Conservation (phyloP, 1,140 invertebrate genomes). For the Heterodera schachtii region DNA sequence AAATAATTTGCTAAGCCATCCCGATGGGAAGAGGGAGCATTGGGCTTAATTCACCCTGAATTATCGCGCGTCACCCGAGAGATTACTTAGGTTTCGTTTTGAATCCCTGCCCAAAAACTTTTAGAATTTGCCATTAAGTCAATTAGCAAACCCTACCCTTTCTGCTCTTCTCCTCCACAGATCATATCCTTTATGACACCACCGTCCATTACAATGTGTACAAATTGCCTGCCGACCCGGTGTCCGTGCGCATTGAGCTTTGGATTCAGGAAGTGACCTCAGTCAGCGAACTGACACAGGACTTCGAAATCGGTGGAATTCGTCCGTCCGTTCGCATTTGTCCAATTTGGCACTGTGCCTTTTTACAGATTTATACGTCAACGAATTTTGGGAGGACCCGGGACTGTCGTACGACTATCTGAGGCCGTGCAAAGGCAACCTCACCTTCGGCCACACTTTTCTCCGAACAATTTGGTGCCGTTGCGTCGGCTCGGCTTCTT, state of each 20-base stretch:
- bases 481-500: conserved; percentile 30
- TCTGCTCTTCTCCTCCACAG: not conserved
- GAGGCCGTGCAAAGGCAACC: conserved; percentile 62
- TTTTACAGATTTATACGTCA: conserved; percentile 64
- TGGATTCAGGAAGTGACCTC: conserved; percentile 55
- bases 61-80: no score
- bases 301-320: conserved; percentile 63
- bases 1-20: no score
- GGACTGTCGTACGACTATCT: conserved; percentile 60
- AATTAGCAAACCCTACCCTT: no score
- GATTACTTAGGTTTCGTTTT: no score
- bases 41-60: no score
- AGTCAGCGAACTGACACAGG: conserved; percentile 63
- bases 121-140: no score
- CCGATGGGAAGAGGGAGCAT: no score
- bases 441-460: conserved; percentile 62
- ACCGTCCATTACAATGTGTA: conserved; percentile 61
- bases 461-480: conserved; percentile 55
- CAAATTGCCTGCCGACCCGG: conserved; percentile 59
- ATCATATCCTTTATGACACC: conserved; percentile 63
- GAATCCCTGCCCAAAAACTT: no score
- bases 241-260: conserved; percentile 62
- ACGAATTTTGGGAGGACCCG: conserved; percentile 65
- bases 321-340: not conserved
- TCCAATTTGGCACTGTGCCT: conserved; percentile 23